Base-by-base conservation (phyloP, 1,140 invertebrate genomes). In the Lepidotrigona ventralis region DNA sequence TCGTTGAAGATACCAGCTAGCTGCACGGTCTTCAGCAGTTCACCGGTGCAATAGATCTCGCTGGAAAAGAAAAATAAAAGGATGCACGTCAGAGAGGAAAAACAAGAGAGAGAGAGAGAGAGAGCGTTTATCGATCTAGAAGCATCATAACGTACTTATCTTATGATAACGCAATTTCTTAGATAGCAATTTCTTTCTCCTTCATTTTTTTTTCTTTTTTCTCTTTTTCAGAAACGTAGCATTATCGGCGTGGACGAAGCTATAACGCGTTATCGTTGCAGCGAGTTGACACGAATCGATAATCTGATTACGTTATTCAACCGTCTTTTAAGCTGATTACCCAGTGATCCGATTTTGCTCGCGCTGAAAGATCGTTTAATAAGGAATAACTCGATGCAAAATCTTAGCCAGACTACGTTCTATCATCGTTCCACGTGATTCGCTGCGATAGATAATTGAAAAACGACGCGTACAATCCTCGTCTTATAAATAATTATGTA, bases 31-130 rank as follows among this genome's bases (percentile, higher is more conserved):
- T 98, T 95, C 79, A 99, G 94, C 1, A 99, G 93, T 0, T 95
- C 95, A 2, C 98, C 98, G 87, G 96, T 94, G 91, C 98, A 99
- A 92, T 98, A 99, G 86, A 99, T 97, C 90, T 95, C 86, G 90
- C 97, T 98, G 92, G 60, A 94, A 93, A 85, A 53, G 3, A 54
- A 78, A 54, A 68, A 2, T 3, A 23, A 12, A 23, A 26, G 11
- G 14, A 21, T 0, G 9, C 14, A 26, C 1, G 15, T 72, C 19
- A 54, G n/a, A 21, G 6, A 5, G 1, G 0, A 17, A 29, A 23
- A 73, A 54, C 6, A 1, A 54, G 12, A 23, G 63, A 2, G 33
- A 33, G 1, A 23, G 63, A 2, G 33, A 33, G 5, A 33, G 2
- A 23, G 63, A 2, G 5, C 2, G 19, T 19, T 11, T 19, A 2